Evolutionary conservation across 2,113 vertebrate genomes (phyloP).

Genomic region (Dipodomys stephensi): DNA sequence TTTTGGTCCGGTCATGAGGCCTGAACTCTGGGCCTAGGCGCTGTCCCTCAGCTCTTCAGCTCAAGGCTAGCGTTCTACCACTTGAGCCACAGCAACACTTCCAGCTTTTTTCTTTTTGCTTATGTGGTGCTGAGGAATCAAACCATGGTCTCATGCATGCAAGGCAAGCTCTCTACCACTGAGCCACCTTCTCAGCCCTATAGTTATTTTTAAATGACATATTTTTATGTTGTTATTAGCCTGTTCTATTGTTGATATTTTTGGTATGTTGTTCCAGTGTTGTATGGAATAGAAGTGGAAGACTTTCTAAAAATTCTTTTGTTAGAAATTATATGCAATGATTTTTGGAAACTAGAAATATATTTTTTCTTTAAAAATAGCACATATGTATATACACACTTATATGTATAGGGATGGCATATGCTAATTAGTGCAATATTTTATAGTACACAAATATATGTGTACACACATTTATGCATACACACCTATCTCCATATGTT

Average conservation of each 20-base stretch:
- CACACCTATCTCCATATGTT: neutral
- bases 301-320: slow-evolving; percentile 36
- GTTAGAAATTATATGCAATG: slow-evolving; percentile 4
- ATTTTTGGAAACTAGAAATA: slow-evolving; percentile 42
- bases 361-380: neutral
- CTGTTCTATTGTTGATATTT: slow-evolving; percentile 1
- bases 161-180: too few species aligned
- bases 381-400: neutral
- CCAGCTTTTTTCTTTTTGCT: too few species aligned
- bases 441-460: too few species aligned
- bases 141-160: too few species aligned
- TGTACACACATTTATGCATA: neutral
- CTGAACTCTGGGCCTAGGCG: too few species aligned
- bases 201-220: slow-evolving; percentile 27
- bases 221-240: neutral
- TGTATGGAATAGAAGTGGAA: slow-evolving; percentile 32
- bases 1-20: too few species aligned
- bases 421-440: neutral
- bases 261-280: slow-evolving; percentile 4
- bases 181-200: too few species aligned
- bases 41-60: too few species aligned
- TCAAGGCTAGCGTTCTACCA: too few species aligned
- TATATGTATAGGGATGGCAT: neutral
- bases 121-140: too few species aligned
- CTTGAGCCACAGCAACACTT: too few species aligned